Conservation (phyloP, 2,797 vertebrate genomes). For the Malurus splendens region DNA sequence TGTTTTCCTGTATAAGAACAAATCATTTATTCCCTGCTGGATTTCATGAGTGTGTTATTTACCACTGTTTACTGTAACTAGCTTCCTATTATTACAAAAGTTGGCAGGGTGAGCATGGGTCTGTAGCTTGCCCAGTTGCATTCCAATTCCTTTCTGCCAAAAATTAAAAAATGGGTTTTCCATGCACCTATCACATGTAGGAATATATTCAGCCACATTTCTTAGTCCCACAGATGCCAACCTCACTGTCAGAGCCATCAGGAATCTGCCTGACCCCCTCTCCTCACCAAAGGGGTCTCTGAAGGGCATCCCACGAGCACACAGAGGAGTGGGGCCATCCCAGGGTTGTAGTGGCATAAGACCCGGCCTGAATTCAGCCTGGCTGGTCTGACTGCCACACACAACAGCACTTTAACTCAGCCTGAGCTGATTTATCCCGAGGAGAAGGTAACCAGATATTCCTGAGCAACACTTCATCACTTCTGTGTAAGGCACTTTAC, state of each 20-base stretch:
- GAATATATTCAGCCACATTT: background rate
- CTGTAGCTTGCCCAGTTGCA: constrained; percentile 57
- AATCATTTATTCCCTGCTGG: constrained; percentile 52
- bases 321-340: background rate
- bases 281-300: background rate
- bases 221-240: background rate
- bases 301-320: background rate
- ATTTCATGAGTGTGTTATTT: constrained; percentile 59
- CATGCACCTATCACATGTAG: constrained; percentile 52
- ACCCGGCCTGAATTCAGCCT: background rate
- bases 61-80: constrained; percentile 67
- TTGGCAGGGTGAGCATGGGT: constrained; percentile 39
- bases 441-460: background rate
- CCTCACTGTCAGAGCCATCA: background rate
- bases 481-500: background rate
- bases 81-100: constrained; percentile 65
- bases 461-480: background rate
- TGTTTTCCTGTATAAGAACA: constrained; percentile 58
- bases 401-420: background rate
- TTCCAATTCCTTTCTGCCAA: constrained; percentile 54
- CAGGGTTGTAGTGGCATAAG: background rate
- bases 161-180: constrained; percentile 56
- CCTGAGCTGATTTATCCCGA: background rate
- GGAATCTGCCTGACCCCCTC: background rate
- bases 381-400: background rate